Base-by-base conservation (phyloP, 2,797 vertebrate genomes). In the Acrossocheilus fasciatus region DNA sequence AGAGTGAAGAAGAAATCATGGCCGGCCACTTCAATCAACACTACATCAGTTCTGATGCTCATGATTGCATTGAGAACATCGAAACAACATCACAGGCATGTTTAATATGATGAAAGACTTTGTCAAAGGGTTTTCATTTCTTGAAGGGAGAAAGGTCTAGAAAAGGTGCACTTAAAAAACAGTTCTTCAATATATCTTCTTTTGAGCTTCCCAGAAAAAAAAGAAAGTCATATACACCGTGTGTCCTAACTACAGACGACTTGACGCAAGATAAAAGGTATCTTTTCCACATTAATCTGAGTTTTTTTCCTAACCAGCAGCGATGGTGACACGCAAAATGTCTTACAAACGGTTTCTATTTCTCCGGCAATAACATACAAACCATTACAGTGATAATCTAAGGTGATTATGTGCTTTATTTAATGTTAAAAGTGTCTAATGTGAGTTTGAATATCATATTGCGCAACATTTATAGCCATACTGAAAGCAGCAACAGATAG, bases 21-120 rank as follows among this genome's bases (percentile, higher is more conserved):
- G 83, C n/a, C 7, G 52, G 62, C 52, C 84, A 73, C 83, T 88
- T 87, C 23, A 90, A 34, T 59, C 83, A 76, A 64, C 83, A 81
- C 81, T 86, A 81, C 70, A 54, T 73, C 18, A 15, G 70, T 73
- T 52, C 39, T 79, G 69, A 78, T 30, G 12, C 73, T 34, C 70
- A 72, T 47, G 78, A 30, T 43, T 59, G 57, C 20, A 73, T 41
- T 23, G n/a, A 76, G 34, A 68, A 45, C 70, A 15, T 47, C 20
- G 18, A 66, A 69, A 43, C 64, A 69, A 64, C 39, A 39, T 84
- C 41, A 4, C 72, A 72, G 64, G 17, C 41, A 68, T 10, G 20
- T n/a, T 64, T 68, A 43, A 52, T 26, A 75, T 52, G 57, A 50
- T 1, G 1, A 57, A 17, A 17, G n/a, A 73, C 26, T 23, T 80